A percentile compares a stretch with the other conserved stretches of the same genome.
Evolutionary conservation across 2,113 vertebrate genomes (phyloP).

Genomic region (Apaloderma vittatum): DNA sequence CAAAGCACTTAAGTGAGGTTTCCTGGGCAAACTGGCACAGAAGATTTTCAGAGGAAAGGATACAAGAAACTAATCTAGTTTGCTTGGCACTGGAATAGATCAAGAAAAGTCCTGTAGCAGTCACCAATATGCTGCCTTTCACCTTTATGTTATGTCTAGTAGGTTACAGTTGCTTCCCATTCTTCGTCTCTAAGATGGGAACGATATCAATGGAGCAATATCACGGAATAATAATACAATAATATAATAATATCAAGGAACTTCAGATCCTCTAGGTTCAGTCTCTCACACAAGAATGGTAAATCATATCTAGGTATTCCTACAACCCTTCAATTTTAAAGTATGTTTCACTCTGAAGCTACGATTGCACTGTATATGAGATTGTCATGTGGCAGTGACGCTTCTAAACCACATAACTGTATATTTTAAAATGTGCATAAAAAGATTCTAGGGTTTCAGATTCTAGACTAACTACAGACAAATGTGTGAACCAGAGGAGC

Average conservation of each 20-base stretch:
- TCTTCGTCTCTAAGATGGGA: not conserved
- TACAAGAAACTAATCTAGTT: not conserved
- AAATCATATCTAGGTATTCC: not conserved
- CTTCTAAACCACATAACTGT: not conserved
- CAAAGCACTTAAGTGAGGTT: not conserved
- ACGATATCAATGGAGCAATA: not conserved
- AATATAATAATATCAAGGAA: not conserved
- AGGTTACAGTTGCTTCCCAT: not conserved
- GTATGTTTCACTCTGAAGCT: not conserved
- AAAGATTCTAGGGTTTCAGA: not conserved
- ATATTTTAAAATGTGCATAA: not conserved
- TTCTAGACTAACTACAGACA: not conserved
- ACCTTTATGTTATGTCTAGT: not conserved
- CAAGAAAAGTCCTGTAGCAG: not conserved
- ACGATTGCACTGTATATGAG: not conserved
- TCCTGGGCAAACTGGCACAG: not conserved
- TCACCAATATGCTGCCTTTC: not conserved
- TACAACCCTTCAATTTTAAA: not conserved
- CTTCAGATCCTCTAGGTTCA: not conserved
- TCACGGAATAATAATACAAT: not conserved
- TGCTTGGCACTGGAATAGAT: not conserved
- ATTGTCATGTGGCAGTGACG: not conserved
- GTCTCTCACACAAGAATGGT: not conserved
- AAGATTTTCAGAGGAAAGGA: not conserved
- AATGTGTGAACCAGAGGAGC: not conserved